A percentile compares a stretch with the other conserved stretches of the same genome.
Conservation (phyloP, 64 coral and sea anemone species). For the Anthopleura sola region DNA sequence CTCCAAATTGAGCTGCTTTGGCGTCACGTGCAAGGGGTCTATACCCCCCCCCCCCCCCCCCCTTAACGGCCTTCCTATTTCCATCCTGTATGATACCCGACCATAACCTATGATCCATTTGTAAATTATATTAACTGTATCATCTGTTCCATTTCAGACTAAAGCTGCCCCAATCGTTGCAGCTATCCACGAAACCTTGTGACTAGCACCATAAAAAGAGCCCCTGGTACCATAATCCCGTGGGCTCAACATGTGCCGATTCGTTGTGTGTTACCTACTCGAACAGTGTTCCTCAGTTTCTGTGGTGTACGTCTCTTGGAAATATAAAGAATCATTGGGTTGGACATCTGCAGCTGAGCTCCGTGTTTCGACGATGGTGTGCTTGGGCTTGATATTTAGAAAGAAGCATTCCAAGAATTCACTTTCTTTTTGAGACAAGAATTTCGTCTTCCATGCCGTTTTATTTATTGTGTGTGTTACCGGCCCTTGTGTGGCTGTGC, state of each 20-base stretch:
- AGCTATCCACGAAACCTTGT: constrained; percentile 89
- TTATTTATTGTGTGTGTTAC: neutral
- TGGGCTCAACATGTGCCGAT: neutral
- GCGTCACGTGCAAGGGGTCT: no score
- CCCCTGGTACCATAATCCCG: neutral
- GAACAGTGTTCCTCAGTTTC: neutral
- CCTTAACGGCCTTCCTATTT: no score
- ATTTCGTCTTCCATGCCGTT: neutral
- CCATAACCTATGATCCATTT: neutral
- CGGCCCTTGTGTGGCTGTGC: neutral
- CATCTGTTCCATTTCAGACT: constrained; percentile 42
- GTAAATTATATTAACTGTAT: neutral
- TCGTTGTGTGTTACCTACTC: neutral
- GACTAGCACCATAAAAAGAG: constrained; percentile 19
- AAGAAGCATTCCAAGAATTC: neutral
- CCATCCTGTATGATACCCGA: no score
- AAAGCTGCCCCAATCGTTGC: constrained; percentile 86
- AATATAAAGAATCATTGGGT: no score
- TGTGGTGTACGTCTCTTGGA: neutral
- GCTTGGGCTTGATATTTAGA: neutral
- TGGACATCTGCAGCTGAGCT: no score
- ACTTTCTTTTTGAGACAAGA: neutral
- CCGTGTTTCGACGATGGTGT: no score
- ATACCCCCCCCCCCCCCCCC: no score
- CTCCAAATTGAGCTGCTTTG: no score